Conservation (phyloP, 2,113 vertebrate species). For the Pteruthius melanotis region DNA sequence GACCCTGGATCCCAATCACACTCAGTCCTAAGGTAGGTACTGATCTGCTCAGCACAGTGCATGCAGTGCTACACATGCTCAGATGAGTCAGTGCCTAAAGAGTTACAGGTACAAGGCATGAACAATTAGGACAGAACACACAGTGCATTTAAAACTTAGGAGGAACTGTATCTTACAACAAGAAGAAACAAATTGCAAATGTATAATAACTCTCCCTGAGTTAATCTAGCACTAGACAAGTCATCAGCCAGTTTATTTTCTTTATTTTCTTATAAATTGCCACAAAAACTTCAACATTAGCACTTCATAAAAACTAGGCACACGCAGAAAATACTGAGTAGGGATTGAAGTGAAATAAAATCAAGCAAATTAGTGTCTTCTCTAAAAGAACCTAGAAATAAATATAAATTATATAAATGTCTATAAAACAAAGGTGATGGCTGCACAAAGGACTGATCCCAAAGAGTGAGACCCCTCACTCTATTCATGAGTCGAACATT, state of each 20-base stretch:
- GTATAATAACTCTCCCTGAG: not conserved
- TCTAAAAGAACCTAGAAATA: not conserved
- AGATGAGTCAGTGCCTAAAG: not conserved
- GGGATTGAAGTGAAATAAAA: not conserved
- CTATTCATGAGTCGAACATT: not conserved
- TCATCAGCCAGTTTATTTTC: not conserved
- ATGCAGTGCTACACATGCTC: not conserved
- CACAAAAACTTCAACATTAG: not conserved
- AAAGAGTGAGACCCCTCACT: not conserved
- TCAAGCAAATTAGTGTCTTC: not conserved
- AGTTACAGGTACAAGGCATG: rapidly evolving
- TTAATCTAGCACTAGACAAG: not conserved
- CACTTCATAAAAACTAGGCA: not conserved
- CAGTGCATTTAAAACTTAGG: not conserved
- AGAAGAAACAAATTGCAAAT: not conserved
- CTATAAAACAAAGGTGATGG: not conserved
- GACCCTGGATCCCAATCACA: not conserved
- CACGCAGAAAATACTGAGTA: not conserved
- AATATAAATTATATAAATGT: not conserved
- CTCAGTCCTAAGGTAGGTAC: not conserved
- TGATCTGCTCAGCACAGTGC: not conserved
- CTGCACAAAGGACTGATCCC: not conserved
- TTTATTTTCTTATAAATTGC: not conserved
- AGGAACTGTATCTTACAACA: not conserved
- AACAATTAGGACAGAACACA: not conserved